Evolutionary conservation across 2,797 vertebrate species (phyloP).

Genomic region (Aeoliscus strigatus): DNA sequence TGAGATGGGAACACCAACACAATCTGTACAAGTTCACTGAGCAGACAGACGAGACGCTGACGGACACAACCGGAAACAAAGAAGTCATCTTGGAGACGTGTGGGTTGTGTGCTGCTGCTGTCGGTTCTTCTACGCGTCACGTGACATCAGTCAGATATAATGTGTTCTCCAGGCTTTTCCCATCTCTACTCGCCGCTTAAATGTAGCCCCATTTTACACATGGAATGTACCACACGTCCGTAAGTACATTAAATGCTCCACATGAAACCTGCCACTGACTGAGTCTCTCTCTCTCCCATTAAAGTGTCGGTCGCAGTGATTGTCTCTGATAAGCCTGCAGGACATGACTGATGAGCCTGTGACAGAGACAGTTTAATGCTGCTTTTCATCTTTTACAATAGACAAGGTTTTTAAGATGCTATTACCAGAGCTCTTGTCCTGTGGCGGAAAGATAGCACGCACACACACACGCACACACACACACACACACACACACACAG

Average conservation of each 20-base stretch:
- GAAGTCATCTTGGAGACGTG: slow-evolving; percentile 9
- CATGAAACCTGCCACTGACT: slow-evolving; percentile 30
- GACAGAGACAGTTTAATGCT: slow-evolving; percentile 22
- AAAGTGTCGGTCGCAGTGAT: slow-evolving; percentile 35
- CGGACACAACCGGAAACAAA: slow-evolving; percentile 10
- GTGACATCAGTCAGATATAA: slow-evolving; percentile 22
- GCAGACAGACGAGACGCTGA: slow-evolving; percentile 20
- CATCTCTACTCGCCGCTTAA: neutral
- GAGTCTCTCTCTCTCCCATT: slow-evolving; percentile 30
- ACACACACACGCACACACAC: too few relatives aligned
- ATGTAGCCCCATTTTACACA: too few relatives aligned
- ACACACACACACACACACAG: neutral
- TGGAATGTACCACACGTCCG: too few relatives aligned
- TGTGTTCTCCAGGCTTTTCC: slow-evolving; percentile 28
- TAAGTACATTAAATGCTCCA: slow-evolving; percentile 9
- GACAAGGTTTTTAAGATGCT: neutral
- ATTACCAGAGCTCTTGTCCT: slow-evolving; percentile 7
- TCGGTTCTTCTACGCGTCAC: slow-evolving; percentile 27
- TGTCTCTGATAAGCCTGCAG: slow-evolving; percentile 34
- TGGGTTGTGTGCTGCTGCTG: slow-evolving; percentile 19
- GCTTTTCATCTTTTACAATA: slow-evolving; percentile 7
- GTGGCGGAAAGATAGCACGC: slow-evolving; percentile 2
- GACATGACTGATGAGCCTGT: slow-evolving; percentile 44
- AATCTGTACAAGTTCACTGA: slow-evolving; percentile 25
- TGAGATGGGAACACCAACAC: slow-evolving; percentile 43